phyloP scores from a whole-genome alignment of 2,113 vertebrate species.

The Gulo gulo region DNA sequence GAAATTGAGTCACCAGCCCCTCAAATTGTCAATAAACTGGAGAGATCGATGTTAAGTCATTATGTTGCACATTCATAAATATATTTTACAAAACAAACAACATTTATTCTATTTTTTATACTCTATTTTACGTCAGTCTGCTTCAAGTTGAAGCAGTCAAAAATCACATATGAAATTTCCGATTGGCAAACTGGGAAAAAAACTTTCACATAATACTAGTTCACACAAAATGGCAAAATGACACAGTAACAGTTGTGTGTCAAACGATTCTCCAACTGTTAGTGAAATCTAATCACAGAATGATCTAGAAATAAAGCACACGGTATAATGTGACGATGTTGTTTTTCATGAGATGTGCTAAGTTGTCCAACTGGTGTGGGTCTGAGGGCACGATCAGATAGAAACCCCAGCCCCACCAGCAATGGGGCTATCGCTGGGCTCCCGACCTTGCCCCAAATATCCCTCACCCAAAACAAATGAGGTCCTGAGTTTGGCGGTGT shows the following conservation, averaged over 20 bases:
- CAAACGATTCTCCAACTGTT: background rate
- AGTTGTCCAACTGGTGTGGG: too few relatives aligned
- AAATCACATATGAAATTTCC: background rate
- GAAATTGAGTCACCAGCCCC: background rate
- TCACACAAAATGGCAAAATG: background rate
- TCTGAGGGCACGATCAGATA: rapidly evolving
- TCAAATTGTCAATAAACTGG: background rate
- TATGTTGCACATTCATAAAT: background rate
- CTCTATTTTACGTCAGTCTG: background rate
- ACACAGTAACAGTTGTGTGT: background rate
- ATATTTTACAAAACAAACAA: background rate
- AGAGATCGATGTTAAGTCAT: background rate
- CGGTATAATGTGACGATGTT: too few relatives aligned
- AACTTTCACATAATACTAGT: background rate
- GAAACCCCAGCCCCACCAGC: background rate
- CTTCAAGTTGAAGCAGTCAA: background rate
- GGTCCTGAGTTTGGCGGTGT: background rate
- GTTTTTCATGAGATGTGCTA: background rate
- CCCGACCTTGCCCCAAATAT: background rate
- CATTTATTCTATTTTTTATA: background rate
- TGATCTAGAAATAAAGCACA: background rate
- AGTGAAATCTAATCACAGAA: background rate
- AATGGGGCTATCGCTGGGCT: background rate
- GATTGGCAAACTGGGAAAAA: background rate
- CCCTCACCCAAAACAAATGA: background rate